A percentile compares a stretch with the other conserved stretches of the same genome.
These are phyloP conservation scores for Notothenia rossii DNA, from an alignment of 2,113 vertebrate species.

Conservation along the genomic window DNA sequence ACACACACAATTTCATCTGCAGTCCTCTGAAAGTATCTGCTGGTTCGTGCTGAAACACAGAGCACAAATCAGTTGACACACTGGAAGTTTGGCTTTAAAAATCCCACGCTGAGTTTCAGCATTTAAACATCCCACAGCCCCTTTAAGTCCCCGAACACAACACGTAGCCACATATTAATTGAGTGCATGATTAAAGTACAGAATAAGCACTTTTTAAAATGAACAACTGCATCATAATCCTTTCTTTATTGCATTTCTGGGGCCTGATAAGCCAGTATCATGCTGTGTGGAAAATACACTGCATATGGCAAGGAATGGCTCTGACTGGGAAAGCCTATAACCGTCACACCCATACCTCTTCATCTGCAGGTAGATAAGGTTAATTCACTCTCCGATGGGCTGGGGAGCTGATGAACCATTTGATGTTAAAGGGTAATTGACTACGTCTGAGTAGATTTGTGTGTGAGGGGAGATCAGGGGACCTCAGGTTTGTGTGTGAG, in stretches of 20 bases:
- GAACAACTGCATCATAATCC: constrained; percentile 73
- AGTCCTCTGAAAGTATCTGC: background rate
- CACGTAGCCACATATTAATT: constrained; percentile 61
- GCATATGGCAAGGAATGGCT: constrained; percentile 50
- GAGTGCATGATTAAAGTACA: constrained; percentile 61
- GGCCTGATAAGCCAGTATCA: constrained; percentile 57
- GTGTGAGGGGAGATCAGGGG: constrained; percentile 15
- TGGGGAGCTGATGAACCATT: constrained; percentile 64
- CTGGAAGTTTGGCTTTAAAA: constrained; percentile 51
- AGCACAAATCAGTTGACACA: constrained; percentile 25
- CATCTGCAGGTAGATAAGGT: constrained; percentile 77
- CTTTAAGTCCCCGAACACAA: constrained; percentile 44
- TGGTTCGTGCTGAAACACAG: background rate
- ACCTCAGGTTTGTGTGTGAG: constrained; percentile 22
- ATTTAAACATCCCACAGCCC: constrained; percentile 44
- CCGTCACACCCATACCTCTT: constrained; percentile 59
- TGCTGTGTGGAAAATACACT: constrained; percentile 69
- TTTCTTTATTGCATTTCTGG: constrained; percentile 78
- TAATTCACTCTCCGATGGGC: constrained; percentile 75
- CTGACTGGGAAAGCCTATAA: constrained; percentile 38
- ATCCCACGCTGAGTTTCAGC: constrained; percentile 60
- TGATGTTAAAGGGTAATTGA: constrained; percentile 84
- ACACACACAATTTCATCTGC: constrained; percentile 10
- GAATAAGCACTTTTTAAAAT: constrained; percentile 62
- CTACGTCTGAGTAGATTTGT: constrained; percentile 50